Base-by-base conservation (phyloP, 1,140 invertebrate genomes). In the Himalopsyche phryganea region DNA sequence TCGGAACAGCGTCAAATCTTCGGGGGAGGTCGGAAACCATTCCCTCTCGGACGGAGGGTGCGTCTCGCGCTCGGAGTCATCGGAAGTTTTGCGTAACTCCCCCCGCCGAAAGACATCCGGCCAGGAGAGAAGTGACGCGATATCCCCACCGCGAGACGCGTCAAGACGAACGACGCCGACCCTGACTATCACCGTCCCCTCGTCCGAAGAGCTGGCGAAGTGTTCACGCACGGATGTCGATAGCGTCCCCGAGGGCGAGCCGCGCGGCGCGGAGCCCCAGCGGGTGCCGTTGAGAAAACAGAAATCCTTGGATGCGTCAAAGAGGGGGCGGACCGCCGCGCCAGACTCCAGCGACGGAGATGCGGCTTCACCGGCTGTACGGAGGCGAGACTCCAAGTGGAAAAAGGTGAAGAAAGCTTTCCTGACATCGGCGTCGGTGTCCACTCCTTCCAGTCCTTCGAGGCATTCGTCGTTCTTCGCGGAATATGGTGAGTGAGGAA, bases 351-450 rank as follows among this genome's bases (percentile, higher is more conserved):
- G 67, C 35, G 73, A 75, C 44, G 51, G 68, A 23, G 71, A 73
- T 6, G 54, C 63, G 6, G 66, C 62, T 6, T 66, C 67, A 1
- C 69, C 69, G 20, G 66, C 69, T 42, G 63, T 67, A n/a, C 69
- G 69, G 28, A 67, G 73, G 18, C 67, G 74, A 17, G 68, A 75
- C 63, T 84, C 82, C 11, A 86, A 87, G 67, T 89, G 87, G 87
- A 83, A 79, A 42, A 85, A 85, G 67, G 84, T 89, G 14, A 88
- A 88, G 68, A 78, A 83, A 58, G 87, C 85, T 6, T 88, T 89
- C 66, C 72, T 88, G 10, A 83, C 83, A 0, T 81, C 81, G 5
- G 74, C 81, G 0, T 77, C 73, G 3, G 76, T 80, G 1, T 87
- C 85, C 1, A 83, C 84, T 4, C 86, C 87, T 1, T 85, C 84